phyloP scores from a whole-genome alignment of 2,888 invertebrate species.

The Acronicta alni region DNA sequence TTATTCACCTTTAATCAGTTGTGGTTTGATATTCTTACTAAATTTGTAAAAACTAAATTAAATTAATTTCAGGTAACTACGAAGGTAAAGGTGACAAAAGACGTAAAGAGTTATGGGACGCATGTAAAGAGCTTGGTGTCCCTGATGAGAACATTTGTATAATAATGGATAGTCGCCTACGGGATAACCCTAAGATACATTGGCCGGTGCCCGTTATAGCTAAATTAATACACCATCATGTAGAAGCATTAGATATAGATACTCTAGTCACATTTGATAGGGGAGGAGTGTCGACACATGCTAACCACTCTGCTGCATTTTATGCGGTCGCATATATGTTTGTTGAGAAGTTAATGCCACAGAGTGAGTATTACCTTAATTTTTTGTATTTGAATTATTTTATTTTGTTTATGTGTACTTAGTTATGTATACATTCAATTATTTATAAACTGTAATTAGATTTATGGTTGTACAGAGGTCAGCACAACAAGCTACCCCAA shows the following conservation, averaged over 20 bases:
- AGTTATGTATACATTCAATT: too few relatives aligned
- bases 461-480: too few relatives aligned
- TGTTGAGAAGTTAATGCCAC: constrained; percentile 92
- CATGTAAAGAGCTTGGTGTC: constrained; percentile 95
- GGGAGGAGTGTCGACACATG: constrained; percentile 97
- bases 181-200: constrained; percentile 92
- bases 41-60: not conserved
- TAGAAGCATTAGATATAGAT: constrained; percentile 93
- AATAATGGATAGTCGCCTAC: constrained; percentile 92
- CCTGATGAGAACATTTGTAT: constrained; percentile 93
- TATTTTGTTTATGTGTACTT: too few relatives aligned
- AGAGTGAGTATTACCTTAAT: constrained; percentile 87
- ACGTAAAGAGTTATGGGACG: constrained; percentile 94
- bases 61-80: constrained; percentile 89
- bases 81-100: constrained; percentile 91
- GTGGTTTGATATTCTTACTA: too few relatives aligned
- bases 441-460: too few relatives aligned
- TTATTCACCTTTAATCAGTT: too few relatives aligned
- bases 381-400: not conserved
- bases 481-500: too few relatives aligned
- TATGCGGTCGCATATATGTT: constrained; percentile 94
- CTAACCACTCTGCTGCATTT: constrained; percentile 96
- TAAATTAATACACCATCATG: constrained; percentile 85
- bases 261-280: constrained; percentile 98
- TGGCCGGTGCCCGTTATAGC: constrained; percentile 91